Evolutionary conservation across 2,888 invertebrate genomes (phyloP).

Genomic region (Pelosia muscerda): DNA sequence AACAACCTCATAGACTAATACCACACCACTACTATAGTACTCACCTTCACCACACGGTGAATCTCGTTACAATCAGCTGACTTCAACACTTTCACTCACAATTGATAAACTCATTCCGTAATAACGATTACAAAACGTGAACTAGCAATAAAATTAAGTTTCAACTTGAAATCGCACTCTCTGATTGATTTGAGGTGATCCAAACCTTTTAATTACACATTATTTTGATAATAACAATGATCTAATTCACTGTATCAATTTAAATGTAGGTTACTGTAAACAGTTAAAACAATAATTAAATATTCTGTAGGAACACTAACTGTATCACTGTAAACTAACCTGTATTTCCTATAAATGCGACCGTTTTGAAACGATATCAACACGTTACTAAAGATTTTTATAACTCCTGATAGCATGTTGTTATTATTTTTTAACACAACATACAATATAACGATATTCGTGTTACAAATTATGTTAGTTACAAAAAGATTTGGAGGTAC

Average conservation of each 20-base stretch:
- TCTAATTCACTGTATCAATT: not conserved
- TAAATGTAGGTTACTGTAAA: not conserved
- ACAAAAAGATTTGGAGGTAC: too few relatives aligned
- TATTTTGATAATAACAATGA: not conserved
- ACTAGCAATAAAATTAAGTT: not conserved
- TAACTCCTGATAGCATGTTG: constrained; percentile 35
- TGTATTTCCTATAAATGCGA: not conserved
- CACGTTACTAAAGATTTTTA: constrained; percentile 28
- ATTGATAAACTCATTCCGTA: constrained; percentile 4
- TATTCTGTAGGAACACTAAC: not conserved
- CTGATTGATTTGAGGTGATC: not conserved
- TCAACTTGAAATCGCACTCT: not conserved
- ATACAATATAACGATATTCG: not conserved
- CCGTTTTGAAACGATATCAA: constrained; percentile 19
- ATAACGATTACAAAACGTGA: not conserved
- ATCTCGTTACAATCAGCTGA: not conserved
- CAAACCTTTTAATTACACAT: constrained; percentile 1
- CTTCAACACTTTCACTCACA: not conserved
- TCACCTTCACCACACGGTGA: not conserved
- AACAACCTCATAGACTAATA: not conserved
- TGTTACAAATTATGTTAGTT: too few relatives aligned
- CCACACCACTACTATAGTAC: not conserved
- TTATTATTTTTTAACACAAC: constrained; percentile 15
- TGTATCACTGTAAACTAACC: not conserved
- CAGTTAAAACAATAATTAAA: not conserved